Evolutionary conservation across 2,113 vertebrate species (phyloP).

Genomic region (Sorex fumeus): DNA sequence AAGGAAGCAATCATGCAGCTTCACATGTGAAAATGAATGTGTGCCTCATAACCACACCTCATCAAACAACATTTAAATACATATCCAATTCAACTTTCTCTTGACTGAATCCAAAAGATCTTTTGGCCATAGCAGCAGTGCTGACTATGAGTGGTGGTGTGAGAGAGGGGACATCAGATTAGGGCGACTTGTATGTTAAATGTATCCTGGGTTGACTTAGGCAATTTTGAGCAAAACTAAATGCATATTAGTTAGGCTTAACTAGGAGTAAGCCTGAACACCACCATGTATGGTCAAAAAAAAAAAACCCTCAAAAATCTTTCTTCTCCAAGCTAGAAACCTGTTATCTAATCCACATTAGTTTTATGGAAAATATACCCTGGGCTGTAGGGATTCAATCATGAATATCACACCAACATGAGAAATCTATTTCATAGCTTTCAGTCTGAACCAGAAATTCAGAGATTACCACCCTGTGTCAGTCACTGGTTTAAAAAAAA

Average conservation of each 20-base stretch:
- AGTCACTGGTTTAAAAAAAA: not conserved
- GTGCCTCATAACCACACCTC: not conserved
- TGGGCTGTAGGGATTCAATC: not conserved
- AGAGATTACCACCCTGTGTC: not conserved
- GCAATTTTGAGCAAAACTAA: constrained; percentile 5
- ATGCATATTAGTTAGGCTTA: not conserved
- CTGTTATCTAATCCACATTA: not conserved
- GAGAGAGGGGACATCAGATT: not conserved
- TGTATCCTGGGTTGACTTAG: not conserved
- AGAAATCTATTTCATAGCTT: not conserved
- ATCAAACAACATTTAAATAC: not conserved
- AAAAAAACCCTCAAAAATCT: too few species aligned
- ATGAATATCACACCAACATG: not conserved
- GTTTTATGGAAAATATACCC: not conserved
- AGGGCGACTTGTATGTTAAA: not conserved
- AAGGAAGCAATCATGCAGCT: not conserved
- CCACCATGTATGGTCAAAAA: too few species aligned
- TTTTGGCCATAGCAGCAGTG: not conserved
- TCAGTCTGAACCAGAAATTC: constrained; percentile 29
- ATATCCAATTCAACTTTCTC: not conserved
- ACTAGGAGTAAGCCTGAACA: too few species aligned
- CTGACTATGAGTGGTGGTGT: not conserved
- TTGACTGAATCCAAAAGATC: not conserved
- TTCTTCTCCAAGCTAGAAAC: not conserved
- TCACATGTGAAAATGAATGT: not conserved